Evolutionary conservation across 2,888 invertebrate species (phyloP).

Genomic region (Acrocyrtus sp.): DNA sequence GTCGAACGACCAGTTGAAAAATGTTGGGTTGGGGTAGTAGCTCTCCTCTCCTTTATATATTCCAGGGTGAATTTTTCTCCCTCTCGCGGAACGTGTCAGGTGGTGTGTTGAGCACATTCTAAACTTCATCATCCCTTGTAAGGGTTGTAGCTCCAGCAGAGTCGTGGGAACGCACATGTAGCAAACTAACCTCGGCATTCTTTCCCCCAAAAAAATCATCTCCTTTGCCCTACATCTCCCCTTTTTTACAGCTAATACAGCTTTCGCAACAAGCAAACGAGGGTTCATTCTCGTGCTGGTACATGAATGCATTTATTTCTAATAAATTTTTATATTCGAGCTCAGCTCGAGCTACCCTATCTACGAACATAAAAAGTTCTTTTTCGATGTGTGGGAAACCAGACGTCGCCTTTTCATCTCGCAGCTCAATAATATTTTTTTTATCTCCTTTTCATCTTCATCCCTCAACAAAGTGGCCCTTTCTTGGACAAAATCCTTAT

Average conservation of each 20-base stretch:
- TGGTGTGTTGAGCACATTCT: slow-evolving; percentile 62
- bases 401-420: slow-evolving; percentile 46
- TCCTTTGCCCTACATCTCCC: slow-evolving; percentile 9
- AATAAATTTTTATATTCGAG: slow-evolving; percentile 33
- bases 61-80: slow-evolving; percentile 35
- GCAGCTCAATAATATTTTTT: no score
- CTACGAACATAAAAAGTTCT: no score
- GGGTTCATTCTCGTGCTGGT: slow-evolving; percentile 46
- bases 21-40: slow-evolving; percentile 55
- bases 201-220: slow-evolving; percentile 9
- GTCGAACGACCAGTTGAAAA: no score
- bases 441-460: no score
- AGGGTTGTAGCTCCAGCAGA: slow-evolving; percentile 19
- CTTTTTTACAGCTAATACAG: slow-evolving; percentile 31
- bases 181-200: not conserved
- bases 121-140: not conserved
- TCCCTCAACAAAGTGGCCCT: slow-evolving; percentile 44
- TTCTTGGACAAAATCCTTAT: no score
- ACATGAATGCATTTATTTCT: slow-evolving; percentile 37
- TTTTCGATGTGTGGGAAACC: slow-evolving; percentile 50
- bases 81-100: slow-evolving; percentile 61
- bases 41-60: slow-evolving; percentile 54
- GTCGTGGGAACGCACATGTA: slow-evolving; percentile 22
- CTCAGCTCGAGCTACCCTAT: slow-evolving; percentile 20
- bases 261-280: slow-evolving; percentile 19